Base-by-base conservation (phyloP, 2,797 vertebrate genomes). In the Pseudochirops corinnae region DNA sequence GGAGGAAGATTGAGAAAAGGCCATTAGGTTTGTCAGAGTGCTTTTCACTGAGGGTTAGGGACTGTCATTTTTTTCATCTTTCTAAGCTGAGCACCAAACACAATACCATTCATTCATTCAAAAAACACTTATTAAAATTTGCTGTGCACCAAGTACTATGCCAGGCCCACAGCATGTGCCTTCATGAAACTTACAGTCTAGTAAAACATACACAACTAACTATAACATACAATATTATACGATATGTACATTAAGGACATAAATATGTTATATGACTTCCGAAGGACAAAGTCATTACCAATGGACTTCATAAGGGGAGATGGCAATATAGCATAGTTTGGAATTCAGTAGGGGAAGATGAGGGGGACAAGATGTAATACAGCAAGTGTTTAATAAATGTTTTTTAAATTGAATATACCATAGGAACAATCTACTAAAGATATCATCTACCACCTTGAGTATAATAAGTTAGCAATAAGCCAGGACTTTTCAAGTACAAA, bases 361-460 rank as follows among this genome's bases (percentile, higher is more conserved):
- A 74, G n/a, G 6, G 39, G n/a, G n/a, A 5, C n/a, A 87, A 50
- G 21, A 26, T 87, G 10, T 82, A 82, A 46, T 82, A 28, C 26
- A 28, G 5, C 21, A 82, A 46, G 74, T 87, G 39, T 87, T 87
- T 87, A 13, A 26, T 87, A 87, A 87, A 50, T 50, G 24, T 21
- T 87, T 87, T 26, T 87, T 26, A 3, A 50, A 87, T 87, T 87
- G 21, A 46, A 50, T 50, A 87, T 50, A 93, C 29, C n/a, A 6
- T 3, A 24, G 91, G 93, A 87, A 10, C n/a, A 92, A 92, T 92
- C 60, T 33, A 58, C 92, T 95, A 91, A 91, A 95, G 55, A 90
- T 95, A 57, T 58, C 39, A 94, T 24, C 93, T 31, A 0, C 56
- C 74, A 56, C 39, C 46, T 50, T 94, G 96, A 93, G 39, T 57